These are phyloP conservation scores for Bombus turneri DNA, from an alignment of 1,140 invertebrate genomes.

Conservation along the genomic window DNA sequence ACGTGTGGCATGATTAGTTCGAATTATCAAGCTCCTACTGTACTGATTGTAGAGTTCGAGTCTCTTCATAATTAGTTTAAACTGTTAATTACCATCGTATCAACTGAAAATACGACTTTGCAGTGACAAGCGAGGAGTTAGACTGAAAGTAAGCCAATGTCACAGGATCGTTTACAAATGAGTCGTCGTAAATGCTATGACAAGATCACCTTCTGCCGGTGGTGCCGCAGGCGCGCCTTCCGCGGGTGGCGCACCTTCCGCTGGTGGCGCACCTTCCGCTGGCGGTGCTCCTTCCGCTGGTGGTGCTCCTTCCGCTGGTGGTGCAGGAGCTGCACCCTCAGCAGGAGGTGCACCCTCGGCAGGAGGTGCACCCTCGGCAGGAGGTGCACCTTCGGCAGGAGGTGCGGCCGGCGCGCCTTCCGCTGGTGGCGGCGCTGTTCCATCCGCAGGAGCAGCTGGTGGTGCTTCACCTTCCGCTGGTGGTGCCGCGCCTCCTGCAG, in stretches of 20 bases:
- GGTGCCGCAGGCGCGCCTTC: constrained; percentile 68
- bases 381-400: constrained; percentile 68
- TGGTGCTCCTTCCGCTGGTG: constrained; percentile 75
- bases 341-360: constrained; percentile 70
- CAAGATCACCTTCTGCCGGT: constrained; percentile 76
- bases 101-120: too few species aligned
- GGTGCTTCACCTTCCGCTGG: constrained; percentile 57
- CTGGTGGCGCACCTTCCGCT: constrained; percentile 72
- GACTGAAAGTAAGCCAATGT: too few species aligned
- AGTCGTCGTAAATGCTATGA: constrained; percentile 41
- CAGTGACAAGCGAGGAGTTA: background rate
- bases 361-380: constrained; percentile 71
- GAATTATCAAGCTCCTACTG: too few species aligned
- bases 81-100: too few species aligned
- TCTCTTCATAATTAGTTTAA: too few species aligned
- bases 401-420: constrained; percentile 75
- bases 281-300: constrained; percentile 67
- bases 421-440: constrained; percentile 70
- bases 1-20: too few species aligned
- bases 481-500: constrained; percentile 72
- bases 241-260: constrained; percentile 72
- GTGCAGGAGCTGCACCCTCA: constrained; percentile 70
- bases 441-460: constrained; percentile 70
- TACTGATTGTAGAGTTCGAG: too few species aligned
- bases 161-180: too few species aligned